Base-by-base conservation (phyloP, 2,797 vertebrate genomes). In the Ispidina lecontei region DNA sequence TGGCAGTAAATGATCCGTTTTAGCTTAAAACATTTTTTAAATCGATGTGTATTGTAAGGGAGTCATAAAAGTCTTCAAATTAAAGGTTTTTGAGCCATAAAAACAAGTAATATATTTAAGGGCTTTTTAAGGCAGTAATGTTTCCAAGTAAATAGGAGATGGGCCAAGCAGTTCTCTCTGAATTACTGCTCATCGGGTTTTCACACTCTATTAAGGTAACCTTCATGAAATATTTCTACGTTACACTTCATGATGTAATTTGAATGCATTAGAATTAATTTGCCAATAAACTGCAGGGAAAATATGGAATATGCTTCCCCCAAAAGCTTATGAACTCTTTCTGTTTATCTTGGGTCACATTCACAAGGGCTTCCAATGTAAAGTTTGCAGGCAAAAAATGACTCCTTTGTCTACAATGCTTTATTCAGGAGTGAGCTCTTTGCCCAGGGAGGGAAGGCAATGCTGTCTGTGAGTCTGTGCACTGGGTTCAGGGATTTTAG, bases 141-240 rank as follows among this genome's bases (percentile, higher is more conserved):
- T 93, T 96, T 83, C 83, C 84, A 91, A 85, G 86, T 92, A 94
- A 96, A 96, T 91, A 91, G 76, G 88, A 95, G 95, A 95, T 94
- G 93, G 94, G 67, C 91, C 88, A 87, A 89, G 70, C 83, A 87
- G 88, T 68, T 92, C 86, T 33, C 59, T 93, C 86, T 86, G 84
- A 95, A 79, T 87, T 89, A 93, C 78, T 3, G 22, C 91, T 90
- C 88, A 64, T 90, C 84, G 76, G 56, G 35, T 93, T 87, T 96
- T 95, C 91, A 85, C 95, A 90, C 94, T 55, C 81, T 94, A 84
- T 95, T 95, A 93, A 94, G 79, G 95, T 71, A 94, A 90, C 90
- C 70, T 91, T 94, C 92, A 89, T 72, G 81, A 91, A 95, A 89
- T 90, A 93, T 91, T 85, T 94, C 80, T 85, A 58, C 41, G 68